These are phyloP conservation scores for Drosophila kanekoi DNA, from an alignment of 2,888 invertebrate genomes.

Conservation along the genomic window DNA sequence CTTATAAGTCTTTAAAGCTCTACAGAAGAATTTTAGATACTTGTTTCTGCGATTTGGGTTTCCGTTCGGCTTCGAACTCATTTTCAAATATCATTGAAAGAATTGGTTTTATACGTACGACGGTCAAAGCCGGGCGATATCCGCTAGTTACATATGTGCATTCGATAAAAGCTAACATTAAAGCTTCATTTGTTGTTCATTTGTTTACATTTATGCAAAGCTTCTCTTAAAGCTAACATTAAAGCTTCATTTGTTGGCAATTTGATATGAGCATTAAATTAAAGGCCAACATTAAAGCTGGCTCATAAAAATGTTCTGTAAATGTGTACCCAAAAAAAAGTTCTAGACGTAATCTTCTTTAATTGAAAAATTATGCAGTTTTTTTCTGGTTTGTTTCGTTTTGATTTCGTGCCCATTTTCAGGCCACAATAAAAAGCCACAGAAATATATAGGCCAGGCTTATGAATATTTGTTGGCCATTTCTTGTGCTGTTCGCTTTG, in stretches of 20 bases:
- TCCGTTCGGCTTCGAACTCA: too few species aligned
- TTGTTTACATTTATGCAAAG: too few species aligned
- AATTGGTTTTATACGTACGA: too few species aligned
- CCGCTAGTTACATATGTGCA: too few species aligned
- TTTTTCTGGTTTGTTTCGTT: slow-evolving; percentile 7
- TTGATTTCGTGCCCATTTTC: background rate
- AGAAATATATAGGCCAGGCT: slow-evolving; percentile 22
- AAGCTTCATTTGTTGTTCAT: too few species aligned
- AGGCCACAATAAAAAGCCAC: slow-evolving; percentile 12
- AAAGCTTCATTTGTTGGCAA: background rate
- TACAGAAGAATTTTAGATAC: too few species aligned
- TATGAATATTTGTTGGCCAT: slow-evolving; percentile 25
- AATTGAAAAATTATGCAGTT: slow-evolving; percentile 49
- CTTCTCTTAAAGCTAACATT: background rate
- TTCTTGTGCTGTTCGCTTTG: background rate
- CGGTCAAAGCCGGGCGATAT: too few species aligned
- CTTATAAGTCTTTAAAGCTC: too few species aligned
- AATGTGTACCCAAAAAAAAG: background rate
- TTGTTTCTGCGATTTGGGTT: too few species aligned
- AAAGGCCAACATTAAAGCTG: background rate
- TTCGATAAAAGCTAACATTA: too few species aligned
- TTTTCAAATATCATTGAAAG: too few species aligned
- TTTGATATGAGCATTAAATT: background rate
- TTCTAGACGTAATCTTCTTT: slow-evolving; percentile 19
- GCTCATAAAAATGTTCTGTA: background rate